A percentile compares a stretch with the other conserved stretches of the same genome.
These are phyloP conservation scores for Salvator merianae DNA, from an alignment of 2,113 vertebrate species.

Conservation along the genomic window DNA sequence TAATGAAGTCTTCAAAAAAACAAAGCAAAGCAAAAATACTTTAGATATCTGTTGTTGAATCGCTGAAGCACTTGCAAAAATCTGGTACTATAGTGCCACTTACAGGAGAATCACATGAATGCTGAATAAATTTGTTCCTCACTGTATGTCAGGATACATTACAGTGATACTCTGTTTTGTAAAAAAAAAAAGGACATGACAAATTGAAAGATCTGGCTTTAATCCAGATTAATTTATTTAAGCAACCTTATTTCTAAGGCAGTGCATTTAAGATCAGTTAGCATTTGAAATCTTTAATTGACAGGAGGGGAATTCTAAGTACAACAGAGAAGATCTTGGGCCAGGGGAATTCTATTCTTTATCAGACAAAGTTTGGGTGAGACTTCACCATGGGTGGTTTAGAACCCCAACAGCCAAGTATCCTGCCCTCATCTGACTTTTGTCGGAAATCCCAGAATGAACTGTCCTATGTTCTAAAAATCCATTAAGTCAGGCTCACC, in stretches of 20 bases:
- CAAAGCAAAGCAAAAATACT: not conserved
- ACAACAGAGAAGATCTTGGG: no score
- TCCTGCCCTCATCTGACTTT: not conserved
- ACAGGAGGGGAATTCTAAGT: no score
- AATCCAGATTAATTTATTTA: not conserved
- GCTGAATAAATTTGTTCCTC: not conserved
- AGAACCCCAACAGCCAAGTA: not conserved
- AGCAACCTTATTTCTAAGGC: not conserved
- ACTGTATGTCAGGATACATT: not conserved
- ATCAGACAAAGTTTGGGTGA: no score
- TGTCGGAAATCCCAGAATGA: not conserved
- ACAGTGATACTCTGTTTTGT: not conserved
- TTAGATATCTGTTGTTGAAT: not conserved
- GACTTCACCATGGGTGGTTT: no score
- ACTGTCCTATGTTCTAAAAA: not conserved
- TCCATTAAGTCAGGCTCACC: no score
- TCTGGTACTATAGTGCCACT: slow-evolving; percentile 65
- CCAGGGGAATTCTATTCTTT: no score
- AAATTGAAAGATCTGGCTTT: not conserved
- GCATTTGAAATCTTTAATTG: not conserved
- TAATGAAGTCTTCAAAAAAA: not conserved
- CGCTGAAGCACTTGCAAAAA: not conserved
- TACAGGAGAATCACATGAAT: slow-evolving; percentile 37
- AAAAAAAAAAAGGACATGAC: not conserved
- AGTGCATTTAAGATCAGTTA: not conserved